Percentiles rank a stretch among this genome's conserved stretches.
phyloP scores from a whole-genome alignment of 2,888 invertebrate species.

The Aromia moschata region DNA sequence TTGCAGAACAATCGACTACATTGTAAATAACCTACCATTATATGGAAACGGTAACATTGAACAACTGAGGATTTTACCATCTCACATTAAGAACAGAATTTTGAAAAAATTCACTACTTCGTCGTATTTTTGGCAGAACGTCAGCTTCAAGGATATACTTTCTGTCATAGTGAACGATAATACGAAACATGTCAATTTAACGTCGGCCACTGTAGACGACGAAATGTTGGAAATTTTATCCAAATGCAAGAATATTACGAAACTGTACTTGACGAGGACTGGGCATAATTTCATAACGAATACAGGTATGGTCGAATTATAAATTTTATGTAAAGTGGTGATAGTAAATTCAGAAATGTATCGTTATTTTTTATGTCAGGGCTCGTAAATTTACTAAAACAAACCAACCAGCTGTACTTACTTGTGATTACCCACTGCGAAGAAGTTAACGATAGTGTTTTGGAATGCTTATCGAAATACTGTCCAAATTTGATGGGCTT shows the following conservation, averaged over 20 bases:
- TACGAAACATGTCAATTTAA: slow-evolving; percentile 52
- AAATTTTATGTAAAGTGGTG: too few species aligned
- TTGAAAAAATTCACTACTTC: slow-evolving; percentile 49
- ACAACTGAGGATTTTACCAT: slow-evolving; percentile 45
- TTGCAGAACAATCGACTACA: slow-evolving; percentile 42
- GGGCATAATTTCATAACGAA: slow-evolving; percentile 43
- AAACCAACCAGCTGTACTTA: slow-evolving; percentile 47
- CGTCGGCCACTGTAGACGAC: slow-evolving; percentile 51
- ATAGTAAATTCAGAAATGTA: too few species aligned
- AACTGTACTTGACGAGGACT: slow-evolving; percentile 50
- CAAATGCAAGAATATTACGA: slow-evolving; percentile 49
- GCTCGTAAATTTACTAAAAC: slow-evolving; percentile 50
- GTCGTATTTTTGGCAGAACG: slow-evolving; percentile 45
- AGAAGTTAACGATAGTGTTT: slow-evolving; percentile 65
- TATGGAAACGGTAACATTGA: slow-evolving; percentile 37
- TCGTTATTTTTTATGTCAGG: slow-evolving; percentile 51
- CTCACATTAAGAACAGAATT: slow-evolving; percentile 52
- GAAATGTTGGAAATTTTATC: slow-evolving; percentile 52
- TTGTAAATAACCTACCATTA: slow-evolving; percentile 46
- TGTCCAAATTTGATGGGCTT: slow-evolving; percentile 64
- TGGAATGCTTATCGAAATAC: slow-evolving; percentile 64
- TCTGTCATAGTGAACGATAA: slow-evolving; percentile 49
- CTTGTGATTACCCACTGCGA: slow-evolving; percentile 53
- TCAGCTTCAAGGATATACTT: slow-evolving; percentile 48
- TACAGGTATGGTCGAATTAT: slow-evolving; percentile 44